These are phyloP conservation scores for Oncorhynchus nerka DNA, from an alignment of 2,113 vertebrate genomes.

Conservation along the genomic window DNA sequence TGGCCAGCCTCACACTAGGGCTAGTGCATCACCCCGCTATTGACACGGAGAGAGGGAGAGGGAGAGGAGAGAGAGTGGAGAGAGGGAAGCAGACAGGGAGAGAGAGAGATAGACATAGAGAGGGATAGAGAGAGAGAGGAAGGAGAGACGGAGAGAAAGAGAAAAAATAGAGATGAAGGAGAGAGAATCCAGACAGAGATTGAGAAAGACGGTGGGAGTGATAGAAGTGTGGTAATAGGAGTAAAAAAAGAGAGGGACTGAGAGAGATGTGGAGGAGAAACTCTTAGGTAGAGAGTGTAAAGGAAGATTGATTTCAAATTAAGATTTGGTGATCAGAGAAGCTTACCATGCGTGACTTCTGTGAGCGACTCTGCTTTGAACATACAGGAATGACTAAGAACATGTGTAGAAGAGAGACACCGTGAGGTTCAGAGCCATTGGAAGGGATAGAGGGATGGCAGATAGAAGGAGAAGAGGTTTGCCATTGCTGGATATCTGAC, in stretches of 20 bases:
- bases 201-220: neutral
- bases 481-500: conserved; percentile 49
- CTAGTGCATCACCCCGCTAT: neutral
- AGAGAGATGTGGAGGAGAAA: neutral
- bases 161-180: no score
- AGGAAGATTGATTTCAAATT: neutral
- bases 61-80: neutral
- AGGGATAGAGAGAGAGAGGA: neutral
- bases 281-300: neutral
- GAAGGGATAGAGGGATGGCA: neutral
- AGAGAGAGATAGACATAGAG: neutral
- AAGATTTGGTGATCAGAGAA: neutral
- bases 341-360: neutral
- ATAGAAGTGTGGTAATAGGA: neutral
- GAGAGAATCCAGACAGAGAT: neutral
- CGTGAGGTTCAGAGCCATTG: no score
- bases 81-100: no score
- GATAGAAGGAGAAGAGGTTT: neutral
- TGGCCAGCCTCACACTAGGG: neutral
- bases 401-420: neutral
- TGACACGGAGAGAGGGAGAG: neutral
- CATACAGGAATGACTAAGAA: neutral
- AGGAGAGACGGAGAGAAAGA: no score
- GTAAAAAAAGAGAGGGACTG: neutral
- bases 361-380: neutral